These are phyloP conservation scores for Peucedramus taeniatus DNA, from an alignment of 2,113 vertebrate genomes.

Conservation along the genomic window DNA sequence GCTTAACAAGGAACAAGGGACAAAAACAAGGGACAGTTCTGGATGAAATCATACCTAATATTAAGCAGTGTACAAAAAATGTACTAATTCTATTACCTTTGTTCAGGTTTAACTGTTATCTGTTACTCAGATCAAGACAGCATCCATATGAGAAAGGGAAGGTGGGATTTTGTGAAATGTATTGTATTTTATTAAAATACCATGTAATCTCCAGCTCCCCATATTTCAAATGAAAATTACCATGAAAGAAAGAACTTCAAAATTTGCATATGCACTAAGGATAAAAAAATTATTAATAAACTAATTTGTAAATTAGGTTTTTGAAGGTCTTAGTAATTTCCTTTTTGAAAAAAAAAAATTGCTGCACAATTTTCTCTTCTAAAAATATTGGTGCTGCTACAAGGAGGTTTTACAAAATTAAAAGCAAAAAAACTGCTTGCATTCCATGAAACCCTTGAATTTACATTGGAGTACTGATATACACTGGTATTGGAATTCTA, in stretches of 20 bases:
- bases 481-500: not conserved
- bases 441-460: not conserved
- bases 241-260: not conserved
- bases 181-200: not conserved
- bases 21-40: not conserved
- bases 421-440: not conserved
- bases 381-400: not conserved
- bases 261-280: not conserved
- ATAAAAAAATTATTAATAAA: not conserved
- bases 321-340: not conserved
- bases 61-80: not conserved
- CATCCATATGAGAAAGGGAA: not conserved
- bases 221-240: not conserved
- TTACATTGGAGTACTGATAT: not conserved
- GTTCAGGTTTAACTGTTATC: not conserved
- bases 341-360: not conserved
- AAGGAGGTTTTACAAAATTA: not conserved
- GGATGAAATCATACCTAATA: not conserved
- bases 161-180: not conserved
- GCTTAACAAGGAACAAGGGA: not conserved
- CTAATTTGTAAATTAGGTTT: not conserved
- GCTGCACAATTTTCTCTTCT: not conserved
- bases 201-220: not conserved
- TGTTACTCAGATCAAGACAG: not conserved
- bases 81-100: not conserved